Evolutionary conservation across 53 echinoderm and acorn worm genomes (phyloP).

Genomic region (Paelopatides confundens): DNA sequence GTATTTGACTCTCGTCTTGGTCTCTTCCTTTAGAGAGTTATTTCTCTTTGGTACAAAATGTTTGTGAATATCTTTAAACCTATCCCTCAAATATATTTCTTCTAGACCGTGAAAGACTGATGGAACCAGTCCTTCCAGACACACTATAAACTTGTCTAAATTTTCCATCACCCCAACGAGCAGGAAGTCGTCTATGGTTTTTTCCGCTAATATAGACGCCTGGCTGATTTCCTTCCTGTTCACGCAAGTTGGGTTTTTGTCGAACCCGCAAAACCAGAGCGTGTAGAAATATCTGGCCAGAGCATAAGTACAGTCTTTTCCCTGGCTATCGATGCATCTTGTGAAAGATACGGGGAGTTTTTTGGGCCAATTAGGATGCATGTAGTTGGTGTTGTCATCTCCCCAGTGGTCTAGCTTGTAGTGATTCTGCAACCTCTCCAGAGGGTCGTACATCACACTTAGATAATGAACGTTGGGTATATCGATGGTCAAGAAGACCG

Average conservation of each 20-base stretch:
- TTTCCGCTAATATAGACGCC: neutral
- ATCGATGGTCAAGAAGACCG: neutral
- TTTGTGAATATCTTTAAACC: neutral
- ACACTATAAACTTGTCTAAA: neutral
- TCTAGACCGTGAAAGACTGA: conserved; percentile 2
- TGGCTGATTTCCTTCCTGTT: neutral
- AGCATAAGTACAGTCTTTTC: conserved; percentile 17
- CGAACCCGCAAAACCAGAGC: conserved; percentile 32
- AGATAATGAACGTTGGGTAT: neutral
- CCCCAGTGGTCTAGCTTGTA: conserved; percentile 39
- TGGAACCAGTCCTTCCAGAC: conserved; percentile 23
- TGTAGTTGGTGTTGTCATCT: neutral
- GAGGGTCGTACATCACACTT: conserved; percentile 7
- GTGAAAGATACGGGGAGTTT: neutral
- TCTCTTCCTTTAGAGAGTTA: neutral
- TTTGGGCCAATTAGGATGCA: conserved; percentile 20
- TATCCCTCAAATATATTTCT: neutral
- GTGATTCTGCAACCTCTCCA: conserved; percentile 6
- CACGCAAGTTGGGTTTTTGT: neutral
- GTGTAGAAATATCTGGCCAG: neutral
- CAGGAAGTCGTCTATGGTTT: neutral
- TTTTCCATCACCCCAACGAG: conserved; percentile 29
- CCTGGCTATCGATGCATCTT: neutral
- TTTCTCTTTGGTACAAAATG: neutral
- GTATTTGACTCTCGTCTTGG: neutral